Percentiles rank a stretch among this genome's conserved stretches.
Conservation (phyloP, 2,888 invertebrate species). For the Pristionchus entomophagus region DNA sequence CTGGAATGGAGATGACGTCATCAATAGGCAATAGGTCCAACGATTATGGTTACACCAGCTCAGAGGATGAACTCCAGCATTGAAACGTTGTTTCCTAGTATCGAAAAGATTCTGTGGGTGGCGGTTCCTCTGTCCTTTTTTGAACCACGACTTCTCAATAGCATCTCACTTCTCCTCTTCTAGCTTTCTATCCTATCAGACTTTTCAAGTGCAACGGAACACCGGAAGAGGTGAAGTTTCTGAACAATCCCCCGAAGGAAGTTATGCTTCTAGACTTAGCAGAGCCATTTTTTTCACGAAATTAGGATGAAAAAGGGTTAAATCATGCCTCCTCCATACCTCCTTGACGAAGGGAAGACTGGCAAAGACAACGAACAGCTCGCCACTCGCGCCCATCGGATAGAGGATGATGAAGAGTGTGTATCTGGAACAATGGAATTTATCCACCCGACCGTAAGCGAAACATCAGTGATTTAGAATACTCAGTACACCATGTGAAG, state of each 20-base stretch:
- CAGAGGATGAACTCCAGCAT: too few species aligned
- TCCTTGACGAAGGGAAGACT: constrained; percentile 81
- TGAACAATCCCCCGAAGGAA: too few species aligned
- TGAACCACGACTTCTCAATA: not conserved
- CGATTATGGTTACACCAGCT: too few species aligned
- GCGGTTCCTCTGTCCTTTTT: not conserved
- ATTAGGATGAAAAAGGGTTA: too few species aligned
- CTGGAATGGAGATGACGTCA: constrained; percentile 17
- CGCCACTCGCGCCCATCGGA: constrained; percentile 95
- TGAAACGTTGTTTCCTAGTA: too few species aligned
- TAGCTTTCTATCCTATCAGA: too few species aligned
- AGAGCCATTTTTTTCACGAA: too few species aligned
- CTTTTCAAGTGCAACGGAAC: too few species aligned
- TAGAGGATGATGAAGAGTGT: constrained; percentile 92
- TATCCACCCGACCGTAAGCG: not conserved
- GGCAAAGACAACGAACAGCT: constrained; percentile 89
- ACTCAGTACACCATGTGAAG: not conserved
- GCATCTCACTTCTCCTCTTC: not conserved
- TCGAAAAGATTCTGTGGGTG: not conserved
- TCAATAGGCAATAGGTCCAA: too few species aligned
- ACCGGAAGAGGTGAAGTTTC: too few species aligned
- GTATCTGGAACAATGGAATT: constrained; percentile 79
- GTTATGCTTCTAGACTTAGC: too few species aligned
- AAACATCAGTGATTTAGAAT: not conserved
- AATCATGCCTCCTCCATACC: not conserved